Base-by-base conservation (phyloP, 2,113 vertebrate genomes). In the Hypocryptadius cinnamomeus region DNA sequence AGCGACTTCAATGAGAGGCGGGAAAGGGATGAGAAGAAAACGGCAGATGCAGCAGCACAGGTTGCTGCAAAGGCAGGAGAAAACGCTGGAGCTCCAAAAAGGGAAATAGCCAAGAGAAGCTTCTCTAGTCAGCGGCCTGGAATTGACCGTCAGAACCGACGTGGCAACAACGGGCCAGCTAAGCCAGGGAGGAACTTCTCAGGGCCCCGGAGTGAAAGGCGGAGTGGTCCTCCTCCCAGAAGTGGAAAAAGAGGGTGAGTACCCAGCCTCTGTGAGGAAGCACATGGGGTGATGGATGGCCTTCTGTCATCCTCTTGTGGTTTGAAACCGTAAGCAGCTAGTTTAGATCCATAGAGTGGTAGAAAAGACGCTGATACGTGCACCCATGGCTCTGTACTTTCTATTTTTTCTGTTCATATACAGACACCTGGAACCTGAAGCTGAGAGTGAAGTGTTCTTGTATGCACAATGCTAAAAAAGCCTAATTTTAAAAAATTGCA, bases 1-100 rank as follows among this genome's bases (percentile, higher is more conserved):
- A 99, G 99, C 2, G 99, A 99, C 97, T 99, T 99, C 97, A 99
- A 99, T 40, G 99, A 99, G 93, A 98, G 99, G 64, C 97, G 99
- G 56, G 99, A 99, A 80, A 98, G 99, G 69, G 99, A 99, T 86
- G 99, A 99, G 89, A 98, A 98, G 90, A 99, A 99, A 94, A 98
- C 98, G 50, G 98, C 98, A 10, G 98, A 98, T 69, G 95, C 97
- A 83, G 97, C 96, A 11, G 92, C 97, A n/a, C 98, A 98, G 21
- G 81, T 97, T 39, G 96, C 91, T 35, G 93, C 96, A 40, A 99
- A 98, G 61, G 86, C 97, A 84, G 77, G 98, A 98, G 92, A 98
- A 80, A 96, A 78, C 0, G 13, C 72, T 40, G 72, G 95, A 76
- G 96, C 96, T 73, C 97, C 93, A 88, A 98, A 98, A 96, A 98